Conservation (phyloP, 2,113 vertebrate genomes). For the Chitala chitala region DNA sequence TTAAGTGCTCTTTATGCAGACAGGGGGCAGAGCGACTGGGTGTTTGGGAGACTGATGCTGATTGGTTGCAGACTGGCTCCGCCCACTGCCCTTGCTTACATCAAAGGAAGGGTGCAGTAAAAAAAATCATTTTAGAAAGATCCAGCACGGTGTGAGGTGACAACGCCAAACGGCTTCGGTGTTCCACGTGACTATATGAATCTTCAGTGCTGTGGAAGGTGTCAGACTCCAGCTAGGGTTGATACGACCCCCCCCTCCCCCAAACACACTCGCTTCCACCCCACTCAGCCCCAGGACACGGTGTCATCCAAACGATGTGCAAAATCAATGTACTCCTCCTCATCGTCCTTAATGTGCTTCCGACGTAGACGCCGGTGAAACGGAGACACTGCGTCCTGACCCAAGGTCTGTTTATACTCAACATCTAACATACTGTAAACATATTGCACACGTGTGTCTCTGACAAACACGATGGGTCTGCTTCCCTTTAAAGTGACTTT, state of each 20-base stretch:
- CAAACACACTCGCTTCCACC: not conserved
- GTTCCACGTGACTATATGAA: not conserved
- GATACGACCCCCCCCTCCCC: not conserved
- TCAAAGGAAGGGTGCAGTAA: not conserved
- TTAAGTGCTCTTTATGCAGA: too few species aligned
- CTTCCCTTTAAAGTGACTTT: slow-evolving; percentile 30
- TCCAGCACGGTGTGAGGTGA: not conserved
- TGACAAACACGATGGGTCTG: slow-evolving; percentile 16
- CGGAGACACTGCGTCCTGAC: not conserved
- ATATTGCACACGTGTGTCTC: slow-evolving; percentile 21
- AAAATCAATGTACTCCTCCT: not conserved
- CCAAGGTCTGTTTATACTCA: slow-evolving; percentile 4
- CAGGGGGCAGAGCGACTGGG: too few species aligned
- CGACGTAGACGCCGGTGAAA: not conserved
- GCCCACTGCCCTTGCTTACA: not conserved
- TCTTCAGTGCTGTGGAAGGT: not conserved
- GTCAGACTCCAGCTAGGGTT: not conserved
- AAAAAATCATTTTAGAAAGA: not conserved
- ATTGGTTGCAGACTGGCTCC: not conserved
- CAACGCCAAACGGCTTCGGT: too few species aligned
- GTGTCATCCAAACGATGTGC: not conserved
- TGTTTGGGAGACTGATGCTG: too few species aligned
- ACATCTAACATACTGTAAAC: slow-evolving; percentile 27
- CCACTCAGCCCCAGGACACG: not conserved
- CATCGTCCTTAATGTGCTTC: slow-evolving; percentile 14